Base-by-base conservation (phyloP, 2,888 invertebrate species). In the Physocephala rufipes region DNA sequence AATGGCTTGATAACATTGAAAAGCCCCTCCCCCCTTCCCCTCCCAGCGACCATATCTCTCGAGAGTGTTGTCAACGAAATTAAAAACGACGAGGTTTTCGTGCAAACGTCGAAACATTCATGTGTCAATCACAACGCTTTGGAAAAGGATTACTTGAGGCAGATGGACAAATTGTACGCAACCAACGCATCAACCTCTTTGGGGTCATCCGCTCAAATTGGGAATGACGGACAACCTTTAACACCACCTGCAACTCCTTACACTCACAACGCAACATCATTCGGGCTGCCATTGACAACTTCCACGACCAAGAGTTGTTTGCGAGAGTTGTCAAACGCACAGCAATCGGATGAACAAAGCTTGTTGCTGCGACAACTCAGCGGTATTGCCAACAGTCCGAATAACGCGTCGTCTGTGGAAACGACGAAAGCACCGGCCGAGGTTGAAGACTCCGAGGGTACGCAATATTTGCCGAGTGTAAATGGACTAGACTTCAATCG, bases 211-310 rank as follows among this genome's bases (percentile, higher is more conserved):
- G 78, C 78, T n/a, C 74, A 77, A 4, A 79, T 79, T 63, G 76
- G 78, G 16, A 76, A 76, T 59, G 77, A 79, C 16, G 76, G 74
- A 13, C 79, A 81, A 69, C 81, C 82, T 15, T 76, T 86, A 5
- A 86, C 86, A 47, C 86, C 86, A 0, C 86, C 86, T 45, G 82
- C 85, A 13, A 86, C 86, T 49, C 86, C 86, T 19, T 83, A 79
- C 49, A 77, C 76, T 26, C 73, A 67, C 1, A 70, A 76, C 36
- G 16, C 26, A 45, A 43, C 55, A 12, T 24, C 21, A 1, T 24
- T 45, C 19, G 53, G 47, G 4, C n/a, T 62, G 30, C 66, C 59
- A 16, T 16, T 62, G 67, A 55, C 21, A 43, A 30, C 68, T 68
- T 0, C 47, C n/a, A n/a, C 28, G 21, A 24, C 66, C 59, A 9